Evolutionary conservation across 2,888 invertebrate species (phyloP).

Genomic region (Papilio elwesi): DNA sequence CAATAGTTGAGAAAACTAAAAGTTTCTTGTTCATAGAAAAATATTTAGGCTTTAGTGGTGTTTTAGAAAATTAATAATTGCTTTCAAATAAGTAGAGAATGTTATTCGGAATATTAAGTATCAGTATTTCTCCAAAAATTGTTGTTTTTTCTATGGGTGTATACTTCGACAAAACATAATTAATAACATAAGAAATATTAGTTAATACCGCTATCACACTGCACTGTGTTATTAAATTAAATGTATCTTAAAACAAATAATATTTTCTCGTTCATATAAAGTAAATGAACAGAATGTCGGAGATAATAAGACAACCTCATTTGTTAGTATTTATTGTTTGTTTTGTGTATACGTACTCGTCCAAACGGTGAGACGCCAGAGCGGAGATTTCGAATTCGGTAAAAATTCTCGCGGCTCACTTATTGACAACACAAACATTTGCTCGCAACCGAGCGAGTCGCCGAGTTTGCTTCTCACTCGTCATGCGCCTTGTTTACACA

Average conservation of each 20-base stretch:
- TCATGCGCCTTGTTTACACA: slow-evolving; percentile 51
- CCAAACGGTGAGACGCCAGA: slow-evolving; percentile 45
- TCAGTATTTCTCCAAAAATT: neutral
- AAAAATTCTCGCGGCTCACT: slow-evolving; percentile 55
- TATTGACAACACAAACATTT: slow-evolving; percentile 75
- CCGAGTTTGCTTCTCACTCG: slow-evolving; percentile 54
- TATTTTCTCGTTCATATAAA: slow-evolving; percentile 4
- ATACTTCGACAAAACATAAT: neutral
- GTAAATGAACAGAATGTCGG: neutral
- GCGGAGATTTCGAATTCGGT: slow-evolving; percentile 50
- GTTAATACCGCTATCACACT: neutral
- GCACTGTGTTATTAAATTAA: neutral
- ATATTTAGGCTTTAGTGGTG: neutral
- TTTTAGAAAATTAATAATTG: neutral
- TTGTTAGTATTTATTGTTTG: slow-evolving; percentile 25
- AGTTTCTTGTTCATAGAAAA: neutral
- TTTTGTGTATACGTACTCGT: slow-evolving; percentile 53
- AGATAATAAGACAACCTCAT: slow-evolving; percentile 4
- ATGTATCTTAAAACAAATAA: neutral
- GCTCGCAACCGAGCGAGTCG: slow-evolving; percentile 54
- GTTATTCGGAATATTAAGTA: neutral
- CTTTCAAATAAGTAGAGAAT: neutral
- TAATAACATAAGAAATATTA: neutral
- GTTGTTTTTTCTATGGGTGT: neutral
- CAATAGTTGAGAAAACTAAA: neutral